These are phyloP conservation scores for Listronotus bonariensis DNA, from an alignment of 1,140 invertebrate species.

Conservation along the genomic window DNA sequence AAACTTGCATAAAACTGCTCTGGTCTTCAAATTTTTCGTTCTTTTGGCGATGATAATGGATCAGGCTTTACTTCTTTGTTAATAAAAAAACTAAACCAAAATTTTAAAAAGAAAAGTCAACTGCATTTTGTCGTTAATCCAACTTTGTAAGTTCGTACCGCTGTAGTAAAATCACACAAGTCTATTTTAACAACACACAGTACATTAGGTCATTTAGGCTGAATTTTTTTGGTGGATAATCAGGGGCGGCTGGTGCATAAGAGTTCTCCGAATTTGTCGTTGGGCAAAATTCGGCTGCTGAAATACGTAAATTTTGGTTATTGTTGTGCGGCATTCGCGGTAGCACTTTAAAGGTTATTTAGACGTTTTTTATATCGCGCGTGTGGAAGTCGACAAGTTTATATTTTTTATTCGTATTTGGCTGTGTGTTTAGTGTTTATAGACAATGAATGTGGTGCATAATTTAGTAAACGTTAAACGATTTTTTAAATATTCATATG, in stretches of 20 bases:
- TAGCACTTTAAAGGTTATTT: too few species aligned
- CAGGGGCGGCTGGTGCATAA: conserved; percentile 69
- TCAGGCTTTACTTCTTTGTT: conserved; percentile 80
- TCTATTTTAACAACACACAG: conserved; percentile 67
- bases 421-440: too few species aligned
- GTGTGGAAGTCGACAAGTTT: too few species aligned
- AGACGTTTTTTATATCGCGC: too few species aligned
- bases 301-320: too few species aligned
- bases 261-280: conserved; percentile 67
- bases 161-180: conserved; percentile 75
- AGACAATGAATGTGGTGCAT: too few species aligned
- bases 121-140: conserved; percentile 80
- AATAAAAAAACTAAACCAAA: conserved; percentile 76
- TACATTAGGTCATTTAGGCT: conserved; percentile 65
- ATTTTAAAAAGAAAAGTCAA: conserved; percentile 77
- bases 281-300: too few species aligned
- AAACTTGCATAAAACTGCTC: conserved; percentile 64
- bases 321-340: too few species aligned
- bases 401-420: too few species aligned
- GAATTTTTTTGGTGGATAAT: conserved; percentile 57
- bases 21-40: conserved; percentile 80
- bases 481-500: too few species aligned
- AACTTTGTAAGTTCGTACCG: conserved; percentile 61
- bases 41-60: conserved; percentile 90
- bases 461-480: too few species aligned